phyloP scores from a whole-genome alignment of 2,888 invertebrate species.

The Pseudolycoriella hygida region DNA sequence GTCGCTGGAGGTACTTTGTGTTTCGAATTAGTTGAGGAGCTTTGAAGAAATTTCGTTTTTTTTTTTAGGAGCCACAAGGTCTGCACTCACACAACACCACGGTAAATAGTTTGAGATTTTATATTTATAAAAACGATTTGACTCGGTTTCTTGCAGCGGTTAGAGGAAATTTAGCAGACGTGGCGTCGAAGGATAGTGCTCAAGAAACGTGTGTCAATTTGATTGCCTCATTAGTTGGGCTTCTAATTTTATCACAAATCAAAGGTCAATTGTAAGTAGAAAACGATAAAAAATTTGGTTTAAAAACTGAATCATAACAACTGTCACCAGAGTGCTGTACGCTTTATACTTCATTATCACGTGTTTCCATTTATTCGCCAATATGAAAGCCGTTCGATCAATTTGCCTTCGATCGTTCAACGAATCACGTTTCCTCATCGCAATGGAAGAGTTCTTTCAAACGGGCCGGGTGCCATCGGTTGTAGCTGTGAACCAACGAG shows the following conservation, averaged over 20 bases:
- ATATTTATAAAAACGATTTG: too few species aligned
- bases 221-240: constrained; percentile 60
- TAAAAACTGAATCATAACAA: background rate
- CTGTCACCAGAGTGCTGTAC: constrained; percentile 44
- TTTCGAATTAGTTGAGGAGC: too few species aligned
- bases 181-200: constrained; percentile 82
- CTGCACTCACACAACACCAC: constrained; percentile 87
- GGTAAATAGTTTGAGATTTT: too few species aligned
- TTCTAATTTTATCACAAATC: constrained; percentile 52
- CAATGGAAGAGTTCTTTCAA: constrained; percentile 48
- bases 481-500: constrained; percentile 45
- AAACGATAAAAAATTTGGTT: background rate
- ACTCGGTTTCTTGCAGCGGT: constrained; percentile 42
- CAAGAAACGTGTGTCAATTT: constrained; percentile 95
- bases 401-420: constrained; percentile 69
- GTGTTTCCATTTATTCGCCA: constrained; percentile 63
- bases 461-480: constrained; percentile 43
- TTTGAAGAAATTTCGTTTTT: too few species aligned
- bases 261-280: constrained; percentile 31
- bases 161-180: constrained; percentile 82
- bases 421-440: constrained; percentile 52
- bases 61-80: constrained; percentile 55
- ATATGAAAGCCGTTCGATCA: constrained; percentile 70
- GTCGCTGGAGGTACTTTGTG: constrained; percentile 46
- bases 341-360: constrained; percentile 57